Conservation (phyloP, 2,888 invertebrate genomes). For the Mythimna lalbum region DNA sequence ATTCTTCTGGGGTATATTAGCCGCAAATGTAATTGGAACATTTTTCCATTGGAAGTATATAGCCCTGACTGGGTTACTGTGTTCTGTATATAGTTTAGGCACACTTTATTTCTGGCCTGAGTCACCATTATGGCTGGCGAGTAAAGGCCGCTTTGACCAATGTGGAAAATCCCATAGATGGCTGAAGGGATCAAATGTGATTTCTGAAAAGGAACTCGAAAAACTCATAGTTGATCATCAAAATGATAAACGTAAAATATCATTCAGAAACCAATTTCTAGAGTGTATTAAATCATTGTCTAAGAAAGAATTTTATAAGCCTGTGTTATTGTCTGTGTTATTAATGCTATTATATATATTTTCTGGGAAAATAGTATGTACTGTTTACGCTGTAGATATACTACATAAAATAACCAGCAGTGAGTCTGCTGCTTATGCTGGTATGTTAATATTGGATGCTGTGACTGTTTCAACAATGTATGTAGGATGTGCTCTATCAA, state of each 20-base stretch:
- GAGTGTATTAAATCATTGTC: conserved; percentile 1
- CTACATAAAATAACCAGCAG: conserved; percentile 65
- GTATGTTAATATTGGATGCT: conserved; percentile 73
- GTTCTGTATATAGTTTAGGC: conserved; percentile 49
- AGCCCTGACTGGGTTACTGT: conserved; percentile 54
- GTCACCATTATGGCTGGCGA: conserved; percentile 68
- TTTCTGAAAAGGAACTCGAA: conserved; percentile 53
- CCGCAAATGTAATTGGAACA: conserved; percentile 67
- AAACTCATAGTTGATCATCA: conserved; percentile 34
- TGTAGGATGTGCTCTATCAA: conserved; percentile 66
- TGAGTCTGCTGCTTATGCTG: conserved; percentile 67
- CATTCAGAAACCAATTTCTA: conserved; percentile 1
- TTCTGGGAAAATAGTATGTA: conserved; percentile 52
- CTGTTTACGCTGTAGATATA: conserved; percentile 69
- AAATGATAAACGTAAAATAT: conserved; percentile 7
- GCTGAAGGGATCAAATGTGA: conserved; percentile 56
- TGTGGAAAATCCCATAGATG: conserved; percentile 59
- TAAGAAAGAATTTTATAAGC: conserved; percentile 45
- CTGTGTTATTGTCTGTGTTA: conserved; percentile 24
- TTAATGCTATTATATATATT: conserved; percentile 28
- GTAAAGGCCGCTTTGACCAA: conserved; percentile 35
- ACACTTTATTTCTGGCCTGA: conserved; percentile 66
- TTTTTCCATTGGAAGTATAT: conserved; percentile 69
- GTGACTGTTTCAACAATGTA: conserved; percentile 70
- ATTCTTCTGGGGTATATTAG: conserved; percentile 50